Evolutionary conservation across 2,888 invertebrate genomes (phyloP).

Genomic region (Latrodectus hesperus): DNA sequence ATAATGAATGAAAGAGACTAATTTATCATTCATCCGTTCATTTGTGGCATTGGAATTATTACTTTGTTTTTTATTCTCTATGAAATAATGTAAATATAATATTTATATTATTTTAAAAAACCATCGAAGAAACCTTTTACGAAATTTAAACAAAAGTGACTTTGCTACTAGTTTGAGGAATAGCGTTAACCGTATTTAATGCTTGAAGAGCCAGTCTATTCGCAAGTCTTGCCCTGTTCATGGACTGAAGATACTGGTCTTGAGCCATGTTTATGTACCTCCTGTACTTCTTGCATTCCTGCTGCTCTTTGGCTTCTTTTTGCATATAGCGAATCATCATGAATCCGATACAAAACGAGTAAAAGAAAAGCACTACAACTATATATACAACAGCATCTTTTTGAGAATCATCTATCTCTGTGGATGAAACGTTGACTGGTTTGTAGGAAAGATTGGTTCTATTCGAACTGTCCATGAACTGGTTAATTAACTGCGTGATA

Average conservation of each 20-base stretch:
- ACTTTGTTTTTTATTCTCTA: too few species aligned
- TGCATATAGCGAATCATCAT: slow-evolving; percentile 73
- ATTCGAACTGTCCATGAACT: slow-evolving; percentile 40
- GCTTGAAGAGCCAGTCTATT: slow-evolving; percentile 72
- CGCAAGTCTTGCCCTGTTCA: slow-evolving; percentile 70
- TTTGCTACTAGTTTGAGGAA: slow-evolving; percentile 71
- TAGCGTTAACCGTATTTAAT: slow-evolving; percentile 72
- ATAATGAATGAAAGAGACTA: too few species aligned
- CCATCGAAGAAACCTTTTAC: neutral
- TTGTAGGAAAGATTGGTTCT: slow-evolving; percentile 3
- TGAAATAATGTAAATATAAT: too few species aligned
- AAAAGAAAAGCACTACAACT: slow-evolving; percentile 72
- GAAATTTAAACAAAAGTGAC: slow-evolving; percentile 70
- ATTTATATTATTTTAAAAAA: neutral
- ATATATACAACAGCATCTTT: slow-evolving; percentile 73
- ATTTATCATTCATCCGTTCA: too few species aligned
- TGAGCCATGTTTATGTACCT: slow-evolving; percentile 73
- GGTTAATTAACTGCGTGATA: slow-evolving; percentile 40
- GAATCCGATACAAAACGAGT: slow-evolving; percentile 72
- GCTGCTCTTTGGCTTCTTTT: slow-evolving; percentile 72
- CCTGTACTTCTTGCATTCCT: slow-evolving; percentile 74
- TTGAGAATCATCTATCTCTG: slow-evolving; percentile 42
- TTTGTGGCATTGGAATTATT: too few species aligned
- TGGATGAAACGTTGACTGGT: neutral
- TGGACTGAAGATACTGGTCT: slow-evolving; percentile 68